Percentiles rank a stretch among this genome's conserved stretches.
Evolutionary conservation across 2,113 vertebrate species (phyloP).

Genomic region (Calidris pugnax): DNA sequence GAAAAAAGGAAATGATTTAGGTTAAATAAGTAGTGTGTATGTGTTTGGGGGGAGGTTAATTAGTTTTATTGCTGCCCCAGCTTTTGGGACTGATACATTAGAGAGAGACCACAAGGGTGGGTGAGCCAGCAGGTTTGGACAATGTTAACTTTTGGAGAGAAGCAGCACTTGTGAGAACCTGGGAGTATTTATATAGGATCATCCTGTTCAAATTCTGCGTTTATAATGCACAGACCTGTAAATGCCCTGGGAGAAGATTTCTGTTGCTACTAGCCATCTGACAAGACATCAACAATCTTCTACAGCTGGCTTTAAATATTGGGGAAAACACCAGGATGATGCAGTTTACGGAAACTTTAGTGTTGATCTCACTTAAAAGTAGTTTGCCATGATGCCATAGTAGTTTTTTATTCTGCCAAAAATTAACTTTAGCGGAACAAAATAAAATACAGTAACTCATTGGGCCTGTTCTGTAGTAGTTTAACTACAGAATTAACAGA

Average conservation of each 20-base stretch:
- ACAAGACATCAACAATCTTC: not conserved
- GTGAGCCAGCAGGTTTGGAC: not conserved
- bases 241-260: not conserved
- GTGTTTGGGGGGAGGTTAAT: not conserved
- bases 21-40: not conserved
- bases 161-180: not conserved
- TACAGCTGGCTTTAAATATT: not conserved
- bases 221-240: not conserved
- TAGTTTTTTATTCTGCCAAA: not conserved
- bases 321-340: not conserved
- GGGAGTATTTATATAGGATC: not conserved
- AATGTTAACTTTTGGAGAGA: not conserved
- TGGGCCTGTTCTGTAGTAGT: not conserved
- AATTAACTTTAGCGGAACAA: not conserved
- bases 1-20: not conserved
- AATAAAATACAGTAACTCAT: not conserved
- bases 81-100: not conserved
- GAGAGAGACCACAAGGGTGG: not conserved
- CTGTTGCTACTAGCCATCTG: not conserved
- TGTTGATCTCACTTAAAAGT: not conserved
- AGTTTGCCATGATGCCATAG: not conserved
- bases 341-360: not conserved
- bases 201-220: not conserved
- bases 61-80: not conserved
- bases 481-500: not conserved